phyloP scores from a whole-genome alignment of 1,140 invertebrate species.

The Sinella curviseta region DNA sequence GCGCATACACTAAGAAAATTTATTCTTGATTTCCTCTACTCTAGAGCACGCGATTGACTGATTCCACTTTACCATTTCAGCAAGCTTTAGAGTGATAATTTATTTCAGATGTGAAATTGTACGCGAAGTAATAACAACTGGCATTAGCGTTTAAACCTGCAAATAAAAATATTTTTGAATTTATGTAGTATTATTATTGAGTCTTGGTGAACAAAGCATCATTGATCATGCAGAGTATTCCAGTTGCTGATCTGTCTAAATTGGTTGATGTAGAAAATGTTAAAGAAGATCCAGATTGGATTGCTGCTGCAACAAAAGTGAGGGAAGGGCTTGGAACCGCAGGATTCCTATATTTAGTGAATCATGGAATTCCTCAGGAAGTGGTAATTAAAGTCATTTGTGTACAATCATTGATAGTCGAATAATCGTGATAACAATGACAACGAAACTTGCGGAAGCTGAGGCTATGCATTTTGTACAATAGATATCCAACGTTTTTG shows the following conservation, averaged over 20 bases:
- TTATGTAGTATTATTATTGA: too few relatives aligned
- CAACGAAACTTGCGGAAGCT: background rate
- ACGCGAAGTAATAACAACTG: too few relatives aligned
- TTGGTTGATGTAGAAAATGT: background rate
- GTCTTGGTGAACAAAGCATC: too few relatives aligned
- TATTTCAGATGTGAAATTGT: too few relatives aligned
- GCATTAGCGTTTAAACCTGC: too few relatives aligned
- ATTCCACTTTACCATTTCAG: too few relatives aligned
- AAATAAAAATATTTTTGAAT: too few relatives aligned
- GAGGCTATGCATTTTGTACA: background rate
- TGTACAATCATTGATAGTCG: background rate
- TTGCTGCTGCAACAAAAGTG: conserved; percentile 13
- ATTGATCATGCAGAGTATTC: background rate
- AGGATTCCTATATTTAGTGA: conserved; percentile 35
- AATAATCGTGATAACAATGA: background rate
- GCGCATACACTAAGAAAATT: too few relatives aligned
- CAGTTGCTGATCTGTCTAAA: background rate
- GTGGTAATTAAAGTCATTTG: background rate
- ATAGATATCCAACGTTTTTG: conserved; percentile 22
- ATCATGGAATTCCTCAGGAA: conserved; percentile 30
- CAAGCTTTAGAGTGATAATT: too few relatives aligned
- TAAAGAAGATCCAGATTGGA: background rate
- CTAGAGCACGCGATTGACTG: too few relatives aligned
- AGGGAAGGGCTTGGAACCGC: background rate
- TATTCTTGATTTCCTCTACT: too few relatives aligned